These are phyloP conservation scores for Oedothorax gibbosus DNA, from an alignment of 1,140 invertebrate genomes.

Conservation along the genomic window DNA sequence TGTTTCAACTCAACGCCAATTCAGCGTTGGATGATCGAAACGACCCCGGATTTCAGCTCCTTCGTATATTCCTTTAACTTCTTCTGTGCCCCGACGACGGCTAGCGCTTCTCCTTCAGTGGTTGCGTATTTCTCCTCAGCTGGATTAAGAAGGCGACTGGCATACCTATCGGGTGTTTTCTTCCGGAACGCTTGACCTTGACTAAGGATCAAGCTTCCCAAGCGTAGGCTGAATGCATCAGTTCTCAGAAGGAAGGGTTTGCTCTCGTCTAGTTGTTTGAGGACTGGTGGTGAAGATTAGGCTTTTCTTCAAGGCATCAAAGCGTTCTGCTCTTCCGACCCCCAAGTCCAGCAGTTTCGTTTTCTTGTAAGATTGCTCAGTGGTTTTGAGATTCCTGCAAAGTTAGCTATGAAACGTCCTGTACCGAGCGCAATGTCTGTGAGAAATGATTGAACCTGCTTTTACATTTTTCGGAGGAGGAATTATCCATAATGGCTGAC, in stretches of 20 bases:
- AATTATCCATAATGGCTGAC: constrained; percentile 17
- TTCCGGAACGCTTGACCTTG: constrained; percentile 62
- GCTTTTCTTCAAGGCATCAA: constrained; percentile 33
- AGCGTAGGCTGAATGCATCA: constrained; percentile 27
- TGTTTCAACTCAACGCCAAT: background rate
- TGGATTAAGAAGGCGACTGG: background rate
- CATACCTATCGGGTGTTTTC: constrained; percentile 63
- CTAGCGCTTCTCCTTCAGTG: constrained; percentile 63
- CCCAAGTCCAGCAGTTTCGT: constrained; percentile 44
- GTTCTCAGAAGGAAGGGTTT: background rate
- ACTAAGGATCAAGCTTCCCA: constrained; percentile 64
- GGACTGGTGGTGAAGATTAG: background rate
- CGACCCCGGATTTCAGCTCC: constrained; percentile 28
- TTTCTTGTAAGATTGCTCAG: constrained; percentile 34
- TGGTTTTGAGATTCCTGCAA: constrained; percentile 15
- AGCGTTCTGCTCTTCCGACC: background rate
- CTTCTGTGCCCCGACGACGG: constrained; percentile 63
- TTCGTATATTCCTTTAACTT: constrained; percentile 62
- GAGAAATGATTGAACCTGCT: constrained; percentile 28
- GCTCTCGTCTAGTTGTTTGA: constrained; percentile 15
- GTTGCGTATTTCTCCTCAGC: constrained; percentile 62
- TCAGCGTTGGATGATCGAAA: background rate
- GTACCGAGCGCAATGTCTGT: constrained; percentile 10
- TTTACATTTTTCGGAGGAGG: constrained; percentile 44
- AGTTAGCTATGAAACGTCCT: constrained; percentile 8